These are phyloP conservation scores for Mya arenaria DNA, from an alignment of 1,140 invertebrate genomes.

Conservation along the genomic window DNA sequence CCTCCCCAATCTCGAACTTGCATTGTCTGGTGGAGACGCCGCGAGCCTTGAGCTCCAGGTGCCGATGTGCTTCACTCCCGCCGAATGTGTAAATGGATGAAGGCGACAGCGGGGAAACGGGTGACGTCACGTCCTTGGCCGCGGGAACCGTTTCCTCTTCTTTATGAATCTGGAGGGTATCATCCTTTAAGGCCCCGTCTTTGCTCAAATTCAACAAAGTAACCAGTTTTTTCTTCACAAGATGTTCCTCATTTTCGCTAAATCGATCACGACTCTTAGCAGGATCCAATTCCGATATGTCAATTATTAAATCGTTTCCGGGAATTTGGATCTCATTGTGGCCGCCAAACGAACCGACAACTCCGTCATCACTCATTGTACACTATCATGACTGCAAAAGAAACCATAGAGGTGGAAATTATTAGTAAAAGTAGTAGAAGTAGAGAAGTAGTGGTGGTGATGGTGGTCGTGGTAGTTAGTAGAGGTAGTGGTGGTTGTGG, in stretches of 20 bases:
- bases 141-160: background rate
- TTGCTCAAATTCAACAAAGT: background rate
- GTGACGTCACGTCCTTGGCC: background rate
- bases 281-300: background rate
- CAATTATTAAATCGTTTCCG: conserved; percentile 6
- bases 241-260: background rate
- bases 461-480: too few relatives aligned
- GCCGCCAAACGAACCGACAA: background rate
- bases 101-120: conserved; percentile 6
- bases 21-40: conserved; percentile 50
- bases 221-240: background rate
- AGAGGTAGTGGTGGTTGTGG: too few relatives aligned
- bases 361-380: background rate
- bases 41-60: conserved; percentile 33
- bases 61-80: conserved; percentile 28
- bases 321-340: conserved; percentile 43
- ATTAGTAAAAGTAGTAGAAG: background rate
- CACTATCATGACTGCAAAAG: background rate
- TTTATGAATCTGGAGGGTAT: conserved; percentile 11
- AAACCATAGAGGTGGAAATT: background rate
- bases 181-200: background rate
- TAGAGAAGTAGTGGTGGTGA: background rate
- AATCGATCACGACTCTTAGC: background rate
- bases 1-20: conserved; percentile 53
- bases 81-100: conserved; percentile 35